Evolutionary conservation across 2,797 vertebrate species (phyloP).

Genomic region (Gymnopithys bicolor): DNA sequence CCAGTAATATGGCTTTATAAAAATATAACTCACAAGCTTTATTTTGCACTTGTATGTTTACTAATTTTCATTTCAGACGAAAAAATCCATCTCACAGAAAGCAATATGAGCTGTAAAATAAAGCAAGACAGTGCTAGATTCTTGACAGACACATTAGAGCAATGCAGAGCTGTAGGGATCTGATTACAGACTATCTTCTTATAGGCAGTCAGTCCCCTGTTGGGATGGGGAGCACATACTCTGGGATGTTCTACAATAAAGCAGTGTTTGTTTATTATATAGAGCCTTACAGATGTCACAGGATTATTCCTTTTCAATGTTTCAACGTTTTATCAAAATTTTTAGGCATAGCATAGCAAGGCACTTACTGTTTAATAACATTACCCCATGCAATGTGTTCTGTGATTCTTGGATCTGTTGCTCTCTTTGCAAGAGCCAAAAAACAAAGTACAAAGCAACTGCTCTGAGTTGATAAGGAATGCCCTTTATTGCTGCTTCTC

Average conservation of each 20-base stretch:
- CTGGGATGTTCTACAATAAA: not conserved
- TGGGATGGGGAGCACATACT: not conserved
- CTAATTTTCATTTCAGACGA: slow-evolving; percentile 1
- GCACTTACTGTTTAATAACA: not conserved
- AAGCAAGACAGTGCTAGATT: not conserved
- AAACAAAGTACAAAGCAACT: not conserved
- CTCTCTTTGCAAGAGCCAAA: not conserved
- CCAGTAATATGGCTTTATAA: not conserved
- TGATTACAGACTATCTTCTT: not conserved
- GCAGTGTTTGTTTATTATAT: not conserved
- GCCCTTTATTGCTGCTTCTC: not conserved
- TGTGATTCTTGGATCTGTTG: not conserved
- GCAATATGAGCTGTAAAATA: not conserved
- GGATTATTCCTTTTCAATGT: not conserved
- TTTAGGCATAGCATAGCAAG: not conserved
- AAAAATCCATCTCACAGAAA: slow-evolving; percentile 5
- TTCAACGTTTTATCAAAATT: not conserved
- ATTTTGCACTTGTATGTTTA: not conserved
- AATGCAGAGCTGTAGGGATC: not conserved
- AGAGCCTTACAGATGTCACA: not conserved
- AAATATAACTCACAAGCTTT: not conserved
- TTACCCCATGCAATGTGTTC: not conserved
- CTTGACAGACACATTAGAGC: not conserved
- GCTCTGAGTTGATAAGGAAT: not conserved
- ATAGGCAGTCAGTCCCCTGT: not conserved